Conservation (phyloP, 2,888 invertebrate genomes). For the Dichetophora obliterata region DNA sequence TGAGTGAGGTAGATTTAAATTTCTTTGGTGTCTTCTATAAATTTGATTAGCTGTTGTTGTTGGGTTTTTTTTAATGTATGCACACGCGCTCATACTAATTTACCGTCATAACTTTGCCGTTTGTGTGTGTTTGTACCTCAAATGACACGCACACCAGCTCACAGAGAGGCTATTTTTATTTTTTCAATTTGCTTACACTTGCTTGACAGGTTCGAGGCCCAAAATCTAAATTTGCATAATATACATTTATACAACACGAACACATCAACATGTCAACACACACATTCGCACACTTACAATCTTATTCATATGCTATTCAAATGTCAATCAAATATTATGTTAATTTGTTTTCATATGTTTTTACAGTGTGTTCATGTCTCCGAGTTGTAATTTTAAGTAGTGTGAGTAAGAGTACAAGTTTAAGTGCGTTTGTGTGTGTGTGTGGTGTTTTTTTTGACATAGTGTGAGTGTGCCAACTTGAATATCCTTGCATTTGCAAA, state of each 20-base stretch:
- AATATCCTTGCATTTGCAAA: too few species aligned
- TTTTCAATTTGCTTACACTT: too few species aligned
- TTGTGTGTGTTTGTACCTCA: neutral
- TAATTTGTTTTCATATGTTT: constrained; percentile 37
- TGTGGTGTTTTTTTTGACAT: too few species aligned
- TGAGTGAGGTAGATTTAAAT: neutral
- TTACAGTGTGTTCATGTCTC: neutral
- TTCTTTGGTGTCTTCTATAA: constrained; percentile 7
- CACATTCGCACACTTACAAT: constrained; percentile 1
- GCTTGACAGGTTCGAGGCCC: neutral
- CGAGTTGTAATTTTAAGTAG: neutral
- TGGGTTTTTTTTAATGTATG: neutral
- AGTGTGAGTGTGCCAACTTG: too few species aligned
- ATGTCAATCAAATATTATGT: constrained; percentile 41
- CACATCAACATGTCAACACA: neutral
- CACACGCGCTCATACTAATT: too few species aligned
- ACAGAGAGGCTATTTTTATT: too few species aligned
- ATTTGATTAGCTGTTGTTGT: constrained; percentile 9
- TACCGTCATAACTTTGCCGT: neutral
- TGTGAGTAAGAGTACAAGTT: too few species aligned
- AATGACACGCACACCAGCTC: neutral
- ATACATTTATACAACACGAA: neutral
- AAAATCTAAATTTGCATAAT: constrained; percentile 17
- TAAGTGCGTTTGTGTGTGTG: neutral
- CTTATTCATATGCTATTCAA: constrained; percentile 39